Evolutionary conservation across 2,113 vertebrate genomes (phyloP).

Genomic region (Nycticryphes semicollaris): DNA sequence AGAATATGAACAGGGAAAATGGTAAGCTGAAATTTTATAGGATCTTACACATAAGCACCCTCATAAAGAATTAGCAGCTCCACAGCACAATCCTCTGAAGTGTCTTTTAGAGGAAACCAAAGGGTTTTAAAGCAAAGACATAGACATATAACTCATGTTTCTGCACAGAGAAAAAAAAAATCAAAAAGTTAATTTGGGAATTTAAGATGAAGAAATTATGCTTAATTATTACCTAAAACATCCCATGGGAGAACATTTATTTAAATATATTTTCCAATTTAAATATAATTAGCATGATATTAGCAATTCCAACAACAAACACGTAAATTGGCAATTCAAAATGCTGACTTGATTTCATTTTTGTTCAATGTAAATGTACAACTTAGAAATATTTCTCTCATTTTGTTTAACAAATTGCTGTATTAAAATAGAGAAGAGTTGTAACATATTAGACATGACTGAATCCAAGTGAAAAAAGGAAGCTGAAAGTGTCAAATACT

Average conservation of each 20-base stretch:
- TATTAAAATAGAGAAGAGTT: not conserved
- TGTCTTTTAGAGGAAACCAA: not conserved
- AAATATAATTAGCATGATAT: conserved; percentile 57
- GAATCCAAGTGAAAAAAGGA: not conserved
- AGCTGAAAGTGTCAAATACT: not conserved
- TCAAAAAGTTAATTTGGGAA: not conserved
- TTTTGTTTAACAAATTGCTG: not conserved
- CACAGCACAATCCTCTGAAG: not conserved
- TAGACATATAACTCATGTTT: not conserved
- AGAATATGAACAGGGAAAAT: not conserved
- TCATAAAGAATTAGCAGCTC: not conserved
- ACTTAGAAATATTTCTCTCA: not conserved
- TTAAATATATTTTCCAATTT: conserved; percentile 56
- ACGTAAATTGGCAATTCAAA: conserved; percentile 30
- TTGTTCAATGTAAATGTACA: not conserved
- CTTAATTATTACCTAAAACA: conserved; percentile 45
- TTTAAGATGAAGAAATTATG: conserved; percentile 35
- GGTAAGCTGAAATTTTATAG: not conserved
- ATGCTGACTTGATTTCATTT: conserved; percentile 7
- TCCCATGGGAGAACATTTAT: conserved; percentile 5
- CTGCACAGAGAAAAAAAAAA: not conserved
- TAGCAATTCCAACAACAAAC: conserved; percentile 42
- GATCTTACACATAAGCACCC: not conserved
- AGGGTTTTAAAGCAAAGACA: not conserved
- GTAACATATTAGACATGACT: not conserved